phyloP scores from a whole-genome alignment of 2,113 vertebrate species.

The Vanacampus margaritifer region DNA sequence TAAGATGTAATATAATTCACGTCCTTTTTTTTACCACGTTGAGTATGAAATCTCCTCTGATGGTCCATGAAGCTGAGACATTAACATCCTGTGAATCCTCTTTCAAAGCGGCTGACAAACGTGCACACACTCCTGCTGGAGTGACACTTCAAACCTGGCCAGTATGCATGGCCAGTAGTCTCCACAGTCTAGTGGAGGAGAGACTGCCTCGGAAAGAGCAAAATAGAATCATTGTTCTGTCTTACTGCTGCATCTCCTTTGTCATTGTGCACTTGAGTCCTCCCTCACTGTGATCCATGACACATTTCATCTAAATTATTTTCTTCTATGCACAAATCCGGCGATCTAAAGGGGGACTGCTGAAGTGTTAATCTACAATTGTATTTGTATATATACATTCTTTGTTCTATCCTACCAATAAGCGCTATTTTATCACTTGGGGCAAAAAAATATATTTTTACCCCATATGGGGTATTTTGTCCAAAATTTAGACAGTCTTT shows the following conservation, averaged over 20 bases:
- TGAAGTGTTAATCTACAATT: background rate
- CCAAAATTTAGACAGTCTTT: no score
- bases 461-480: no score
- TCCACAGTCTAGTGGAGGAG: constrained; percentile 5
- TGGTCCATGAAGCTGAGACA: background rate
- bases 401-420: background rate
- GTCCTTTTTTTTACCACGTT: background rate
- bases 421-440: constrained; percentile 8
- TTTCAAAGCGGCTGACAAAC: background rate
- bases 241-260: constrained; percentile 1
- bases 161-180: background rate
- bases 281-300: constrained; percentile 5
- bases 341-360: background rate
- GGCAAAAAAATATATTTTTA: no score
- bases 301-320: constrained; percentile 2
- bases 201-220: constrained; percentile 4
- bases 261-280: constrained; percentile 4
- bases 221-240: constrained; percentile 12
- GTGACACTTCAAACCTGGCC: constrained; percentile 10
- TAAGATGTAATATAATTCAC: background rate
- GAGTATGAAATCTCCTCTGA: background rate
- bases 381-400: background rate
- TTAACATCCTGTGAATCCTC: background rate
- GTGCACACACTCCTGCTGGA: background rate
- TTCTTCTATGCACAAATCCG: background rate